phyloP scores from a whole-genome alignment of 1,140 invertebrate genomes.

The Mercenaria mercenaria region DNA sequence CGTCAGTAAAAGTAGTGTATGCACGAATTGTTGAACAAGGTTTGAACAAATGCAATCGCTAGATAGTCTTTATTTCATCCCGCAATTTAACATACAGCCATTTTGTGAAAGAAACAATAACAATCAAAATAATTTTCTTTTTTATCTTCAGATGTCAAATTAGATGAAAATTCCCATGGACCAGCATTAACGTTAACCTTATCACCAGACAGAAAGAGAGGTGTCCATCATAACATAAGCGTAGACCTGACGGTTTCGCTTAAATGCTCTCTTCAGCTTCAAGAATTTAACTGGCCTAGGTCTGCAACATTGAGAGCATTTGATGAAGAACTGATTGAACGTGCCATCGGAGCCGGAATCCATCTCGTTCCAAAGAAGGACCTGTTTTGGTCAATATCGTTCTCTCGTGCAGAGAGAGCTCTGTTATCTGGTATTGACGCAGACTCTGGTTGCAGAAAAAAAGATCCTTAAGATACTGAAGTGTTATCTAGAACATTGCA shows the following conservation, averaged over 20 bases:
- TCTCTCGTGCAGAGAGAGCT: not conserved
- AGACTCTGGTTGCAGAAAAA: not conserved
- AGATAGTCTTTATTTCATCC: too few species aligned
- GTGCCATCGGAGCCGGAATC: not conserved
- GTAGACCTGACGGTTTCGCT: not conserved
- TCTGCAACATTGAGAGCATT: not conserved
- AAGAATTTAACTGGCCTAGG: not conserved
- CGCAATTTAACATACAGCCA: too few species aligned
- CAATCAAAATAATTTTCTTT: too few species aligned
- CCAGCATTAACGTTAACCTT: not conserved
- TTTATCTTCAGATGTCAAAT: too few species aligned
- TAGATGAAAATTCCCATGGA: constrained; percentile 1
- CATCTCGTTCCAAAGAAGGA: not conserved
- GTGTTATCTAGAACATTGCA: not conserved
- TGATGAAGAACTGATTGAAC: too few species aligned
- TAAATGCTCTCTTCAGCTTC: not conserved
- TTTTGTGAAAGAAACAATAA: too few species aligned
- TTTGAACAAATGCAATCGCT: too few species aligned
- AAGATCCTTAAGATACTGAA: not conserved
- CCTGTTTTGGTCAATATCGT: not conserved
- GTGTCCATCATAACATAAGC: not conserved
- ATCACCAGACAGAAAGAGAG: not conserved
- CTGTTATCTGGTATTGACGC: not conserved
- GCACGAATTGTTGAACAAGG: too few species aligned
- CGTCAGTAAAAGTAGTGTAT: too few species aligned